These are phyloP conservation scores for Encarsia formosa DNA, from an alignment of 2,888 invertebrate genomes.

Conservation along the genomic window DNA sequence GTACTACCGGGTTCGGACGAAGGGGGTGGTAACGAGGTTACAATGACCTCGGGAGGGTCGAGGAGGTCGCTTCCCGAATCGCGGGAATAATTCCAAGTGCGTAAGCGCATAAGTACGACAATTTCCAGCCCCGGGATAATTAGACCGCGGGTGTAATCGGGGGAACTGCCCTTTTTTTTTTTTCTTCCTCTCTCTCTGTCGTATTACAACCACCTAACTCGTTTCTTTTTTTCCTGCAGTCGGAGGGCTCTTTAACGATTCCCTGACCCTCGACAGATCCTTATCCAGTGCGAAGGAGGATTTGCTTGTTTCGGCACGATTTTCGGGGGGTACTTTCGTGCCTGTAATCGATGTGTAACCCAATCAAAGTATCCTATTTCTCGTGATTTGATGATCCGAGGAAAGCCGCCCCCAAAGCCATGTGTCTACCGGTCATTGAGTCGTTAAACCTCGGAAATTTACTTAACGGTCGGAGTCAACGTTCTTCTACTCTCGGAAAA, in stretches of 20 bases:
- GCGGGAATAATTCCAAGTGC: constrained; percentile 33
- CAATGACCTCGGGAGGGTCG: constrained; percentile 43
- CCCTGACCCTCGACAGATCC: constrained; percentile 15
- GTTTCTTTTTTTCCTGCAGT: no score
- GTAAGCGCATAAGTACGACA: constrained; percentile 30
- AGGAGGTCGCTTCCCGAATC: constrained; percentile 34
- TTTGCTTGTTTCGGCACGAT: constrained; percentile 21
- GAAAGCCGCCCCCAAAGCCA: no score
- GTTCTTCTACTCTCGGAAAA: no score
- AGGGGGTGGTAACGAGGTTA: constrained; percentile 49
- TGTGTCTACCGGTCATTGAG: no score
- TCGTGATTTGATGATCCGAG: no score
- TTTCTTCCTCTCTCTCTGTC: background rate
- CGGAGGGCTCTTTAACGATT: no score
- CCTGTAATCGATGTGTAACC: constrained; percentile 18
- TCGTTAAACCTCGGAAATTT: no score
- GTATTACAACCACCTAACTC: no score
- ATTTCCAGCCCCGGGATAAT: constrained; percentile 11
- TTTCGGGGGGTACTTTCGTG: constrained; percentile 15
- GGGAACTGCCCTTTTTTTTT: constrained; percentile 11
- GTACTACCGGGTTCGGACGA: constrained; percentile 24
- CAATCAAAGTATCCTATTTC: constrained; percentile 16
- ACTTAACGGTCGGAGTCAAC: no score
- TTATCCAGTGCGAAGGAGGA: constrained; percentile 15
- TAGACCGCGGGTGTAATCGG: constrained; percentile 1